Conservation (phyloP, 2,113 vertebrate species). For the Hemichromis elongatus region DNA sequence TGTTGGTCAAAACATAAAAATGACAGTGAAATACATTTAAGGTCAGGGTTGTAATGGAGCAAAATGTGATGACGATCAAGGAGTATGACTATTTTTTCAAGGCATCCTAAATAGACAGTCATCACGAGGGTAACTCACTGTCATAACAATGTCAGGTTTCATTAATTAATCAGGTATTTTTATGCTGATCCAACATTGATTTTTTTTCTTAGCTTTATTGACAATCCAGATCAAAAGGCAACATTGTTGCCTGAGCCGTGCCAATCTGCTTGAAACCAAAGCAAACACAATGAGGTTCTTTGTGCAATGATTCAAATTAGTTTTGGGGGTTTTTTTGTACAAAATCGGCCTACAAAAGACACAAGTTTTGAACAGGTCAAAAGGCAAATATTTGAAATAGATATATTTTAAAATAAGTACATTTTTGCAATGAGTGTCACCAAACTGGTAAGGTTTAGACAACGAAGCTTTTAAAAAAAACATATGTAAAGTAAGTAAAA, state of each 20-base stretch:
- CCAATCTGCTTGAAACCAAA: background rate
- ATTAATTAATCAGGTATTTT: rapidly evolving
- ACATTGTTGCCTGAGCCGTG: background rate
- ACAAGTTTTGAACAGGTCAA: background rate
- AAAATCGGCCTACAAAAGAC: rapidly evolving
- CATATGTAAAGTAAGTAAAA: background rate
- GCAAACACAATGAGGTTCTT: background rate
- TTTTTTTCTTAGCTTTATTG: background rate
- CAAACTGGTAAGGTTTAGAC: background rate
- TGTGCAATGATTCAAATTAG: background rate
- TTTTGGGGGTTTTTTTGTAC: too few species aligned
- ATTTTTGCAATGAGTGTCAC: background rate
- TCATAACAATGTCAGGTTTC: rapidly evolving
- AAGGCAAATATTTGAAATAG: background rate
- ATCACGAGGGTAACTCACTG: background rate
- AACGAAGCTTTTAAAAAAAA: rapidly evolving
- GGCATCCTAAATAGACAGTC: too few species aligned
- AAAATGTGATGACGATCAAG: background rate
- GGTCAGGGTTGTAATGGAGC: background rate
- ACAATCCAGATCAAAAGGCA: background rate
- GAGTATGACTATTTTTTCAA: background rate
- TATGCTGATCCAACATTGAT: background rate
- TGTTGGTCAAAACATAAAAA: background rate
- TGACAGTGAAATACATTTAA: background rate
- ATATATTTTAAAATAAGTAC: background rate